A percentile compares a stretch with the other conserved stretches of the same genome.
These are phyloP conservation scores for Sebastes umbrosus DNA, from an alignment of 2,797 vertebrate species.

Conservation along the genomic window DNA sequence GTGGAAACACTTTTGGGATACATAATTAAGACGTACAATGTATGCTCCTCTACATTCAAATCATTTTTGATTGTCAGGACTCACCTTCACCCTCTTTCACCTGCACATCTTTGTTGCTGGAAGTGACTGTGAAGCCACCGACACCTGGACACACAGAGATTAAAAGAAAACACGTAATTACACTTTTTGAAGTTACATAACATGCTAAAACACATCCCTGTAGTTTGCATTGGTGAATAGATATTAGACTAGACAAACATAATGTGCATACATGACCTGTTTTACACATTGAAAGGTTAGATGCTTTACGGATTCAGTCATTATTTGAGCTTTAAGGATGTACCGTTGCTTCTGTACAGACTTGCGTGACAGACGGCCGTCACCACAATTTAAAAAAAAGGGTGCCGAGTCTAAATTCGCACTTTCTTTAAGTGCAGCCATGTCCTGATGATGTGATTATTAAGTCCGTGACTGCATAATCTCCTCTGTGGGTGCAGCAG, in stretches of 20 bases:
- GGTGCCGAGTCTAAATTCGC: not conserved
- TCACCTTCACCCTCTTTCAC: constrained; percentile 78
- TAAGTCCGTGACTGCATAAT: not conserved
- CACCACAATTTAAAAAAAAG: not conserved
- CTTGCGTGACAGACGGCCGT: not conserved
- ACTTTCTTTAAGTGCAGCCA: not conserved
- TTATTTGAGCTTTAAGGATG: not conserved
- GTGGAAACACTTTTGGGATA: not conserved
- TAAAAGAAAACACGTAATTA: not conserved
- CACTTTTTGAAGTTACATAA: not conserved
- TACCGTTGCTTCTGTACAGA: not conserved
- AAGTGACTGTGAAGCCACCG: constrained; percentile 56
- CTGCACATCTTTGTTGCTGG: not conserved
- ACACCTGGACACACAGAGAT: constrained; percentile 59
- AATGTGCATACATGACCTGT: not conserved
- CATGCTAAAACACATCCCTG: not conserved
- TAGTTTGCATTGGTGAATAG: not conserved
- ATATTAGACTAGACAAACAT: not conserved
- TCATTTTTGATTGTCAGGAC: constrained; percentile 12
- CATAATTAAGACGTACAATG: not conserved
- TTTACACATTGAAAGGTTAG: not conserved
- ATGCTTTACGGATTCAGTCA: not conserved
- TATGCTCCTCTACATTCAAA: not conserved
- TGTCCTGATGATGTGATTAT: not conserved
- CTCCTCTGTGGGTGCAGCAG: not conserved